phyloP scores from a whole-genome alignment of 2,888 invertebrate species.

The Acanthococcus lagerstroemiae region DNA sequence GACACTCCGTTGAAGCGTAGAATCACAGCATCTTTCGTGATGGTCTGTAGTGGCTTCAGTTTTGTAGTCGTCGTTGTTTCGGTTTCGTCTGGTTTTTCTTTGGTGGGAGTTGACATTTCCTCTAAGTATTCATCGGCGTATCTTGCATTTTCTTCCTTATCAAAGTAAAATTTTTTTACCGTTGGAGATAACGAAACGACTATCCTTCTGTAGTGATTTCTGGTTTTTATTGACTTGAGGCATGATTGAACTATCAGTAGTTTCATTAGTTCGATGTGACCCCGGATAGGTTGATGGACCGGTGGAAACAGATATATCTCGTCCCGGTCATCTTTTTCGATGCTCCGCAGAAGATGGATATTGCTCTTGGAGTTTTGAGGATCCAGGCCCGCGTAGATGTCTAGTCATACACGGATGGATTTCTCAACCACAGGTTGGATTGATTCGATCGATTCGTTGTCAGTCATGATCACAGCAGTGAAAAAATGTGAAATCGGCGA shows the following conservation, averaged over 20 bases:
- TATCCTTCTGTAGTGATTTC: not conserved
- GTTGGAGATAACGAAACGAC: not conserved
- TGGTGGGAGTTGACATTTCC: not conserved
- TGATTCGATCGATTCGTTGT: too few species aligned
- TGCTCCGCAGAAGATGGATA: not conserved
- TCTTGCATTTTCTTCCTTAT: not conserved
- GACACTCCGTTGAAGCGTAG: not conserved
- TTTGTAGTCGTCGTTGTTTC: not conserved
- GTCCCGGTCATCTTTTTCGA: not conserved
- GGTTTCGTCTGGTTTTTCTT: not conserved
- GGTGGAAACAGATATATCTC: not conserved
- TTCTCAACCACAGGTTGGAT: too few species aligned
- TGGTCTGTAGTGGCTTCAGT: not conserved
- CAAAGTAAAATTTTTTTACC: not conserved
- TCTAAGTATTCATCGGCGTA: not conserved
- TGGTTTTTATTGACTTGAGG: not conserved
- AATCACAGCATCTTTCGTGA: constrained; percentile 1
- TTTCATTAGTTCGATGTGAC: not conserved
- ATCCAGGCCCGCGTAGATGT: not conserved
- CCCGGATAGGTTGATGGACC: not conserved
- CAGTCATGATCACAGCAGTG: too few species aligned
- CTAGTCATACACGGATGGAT: not conserved
- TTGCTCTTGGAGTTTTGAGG: not conserved
- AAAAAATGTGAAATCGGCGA: too few species aligned
- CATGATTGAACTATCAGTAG: not conserved